These are phyloP conservation scores for Blera fallax DNA, from an alignment of 2,888 invertebrate genomes.

Conservation along the genomic window DNA sequence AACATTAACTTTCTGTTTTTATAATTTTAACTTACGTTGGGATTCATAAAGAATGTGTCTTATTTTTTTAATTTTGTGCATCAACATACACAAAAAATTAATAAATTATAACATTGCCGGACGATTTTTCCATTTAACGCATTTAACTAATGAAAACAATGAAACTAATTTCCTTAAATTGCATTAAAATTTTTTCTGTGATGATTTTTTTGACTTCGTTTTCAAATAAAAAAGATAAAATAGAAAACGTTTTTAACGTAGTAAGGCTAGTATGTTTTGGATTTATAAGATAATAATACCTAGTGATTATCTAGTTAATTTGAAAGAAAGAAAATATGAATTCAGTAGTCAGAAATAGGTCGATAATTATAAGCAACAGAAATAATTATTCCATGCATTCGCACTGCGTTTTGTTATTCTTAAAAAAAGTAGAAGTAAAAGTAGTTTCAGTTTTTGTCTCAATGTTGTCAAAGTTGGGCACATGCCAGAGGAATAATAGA, in stretches of 20 bases:
- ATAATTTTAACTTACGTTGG: conserved; percentile 42
- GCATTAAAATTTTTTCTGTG: neutral
- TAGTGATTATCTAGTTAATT: neutral
- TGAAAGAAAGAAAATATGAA: neutral
- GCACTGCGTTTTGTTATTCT: no score
- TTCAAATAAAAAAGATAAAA: neutral
- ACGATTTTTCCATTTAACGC: neutral
- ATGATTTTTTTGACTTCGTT: neutral
- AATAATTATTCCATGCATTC: no score
- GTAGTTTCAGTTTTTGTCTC: no score
- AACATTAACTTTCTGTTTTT: neutral
- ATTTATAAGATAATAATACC: neutral
- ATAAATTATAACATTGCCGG: conserved; percentile 12
- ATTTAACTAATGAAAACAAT: conserved; percentile 15
- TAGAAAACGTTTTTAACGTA: neutral
- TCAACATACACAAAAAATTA: conserved; percentile 4
- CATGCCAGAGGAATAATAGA: no score
- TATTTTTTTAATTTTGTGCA: neutral
- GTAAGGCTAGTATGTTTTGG: neutral
- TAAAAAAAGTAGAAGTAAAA: no score
- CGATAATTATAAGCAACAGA: no score
- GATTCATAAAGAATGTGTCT: conserved; percentile 21
- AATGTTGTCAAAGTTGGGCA: no score
- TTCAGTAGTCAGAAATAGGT: no score
- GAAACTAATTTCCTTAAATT: neutral